A percentile compares a stretch with the other conserved stretches of the same genome.
Conservation (phyloP, 1,140 invertebrate species). For the Platyura marginata region DNA sequence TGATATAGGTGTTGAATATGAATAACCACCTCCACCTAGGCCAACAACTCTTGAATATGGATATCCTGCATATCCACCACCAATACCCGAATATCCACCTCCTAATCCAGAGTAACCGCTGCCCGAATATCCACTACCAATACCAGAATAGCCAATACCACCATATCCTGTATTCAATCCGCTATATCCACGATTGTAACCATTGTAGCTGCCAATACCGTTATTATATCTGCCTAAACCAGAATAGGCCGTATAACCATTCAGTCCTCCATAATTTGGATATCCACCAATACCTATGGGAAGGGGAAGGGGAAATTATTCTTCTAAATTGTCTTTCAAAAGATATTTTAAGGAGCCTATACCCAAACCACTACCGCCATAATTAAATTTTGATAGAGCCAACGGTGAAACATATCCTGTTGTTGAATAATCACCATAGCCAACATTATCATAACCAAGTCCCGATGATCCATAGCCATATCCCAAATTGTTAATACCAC, state of each 20-base stretch:
- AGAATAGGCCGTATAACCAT: background rate
- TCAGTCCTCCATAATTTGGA: background rate
- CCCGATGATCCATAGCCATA: background rate
- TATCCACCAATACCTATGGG: background rate
- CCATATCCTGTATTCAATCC: background rate
- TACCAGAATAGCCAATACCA: background rate
- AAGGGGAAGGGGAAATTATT: too few species aligned
- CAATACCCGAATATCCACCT: background rate
- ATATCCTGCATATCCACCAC: background rate
- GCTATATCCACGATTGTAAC: background rate
- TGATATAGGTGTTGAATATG: too few species aligned
- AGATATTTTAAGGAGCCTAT: too few species aligned
- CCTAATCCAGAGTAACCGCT: background rate
- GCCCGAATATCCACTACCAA: background rate
- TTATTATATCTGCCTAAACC: background rate
- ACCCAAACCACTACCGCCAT: too few species aligned
- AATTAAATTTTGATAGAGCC: too few species aligned
- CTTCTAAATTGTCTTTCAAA: too few species aligned
- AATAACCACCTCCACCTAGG: background rate
- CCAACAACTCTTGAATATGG: background rate
- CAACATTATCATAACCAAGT: background rate
- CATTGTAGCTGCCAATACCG: background rate
- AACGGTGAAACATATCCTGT: too few species aligned
- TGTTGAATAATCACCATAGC: background rate
- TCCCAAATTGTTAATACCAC: background rate